These are phyloP conservation scores for Portunus trituberculatus DNA, from an alignment of 1,140 invertebrate species.

Conservation along the genomic window DNA sequence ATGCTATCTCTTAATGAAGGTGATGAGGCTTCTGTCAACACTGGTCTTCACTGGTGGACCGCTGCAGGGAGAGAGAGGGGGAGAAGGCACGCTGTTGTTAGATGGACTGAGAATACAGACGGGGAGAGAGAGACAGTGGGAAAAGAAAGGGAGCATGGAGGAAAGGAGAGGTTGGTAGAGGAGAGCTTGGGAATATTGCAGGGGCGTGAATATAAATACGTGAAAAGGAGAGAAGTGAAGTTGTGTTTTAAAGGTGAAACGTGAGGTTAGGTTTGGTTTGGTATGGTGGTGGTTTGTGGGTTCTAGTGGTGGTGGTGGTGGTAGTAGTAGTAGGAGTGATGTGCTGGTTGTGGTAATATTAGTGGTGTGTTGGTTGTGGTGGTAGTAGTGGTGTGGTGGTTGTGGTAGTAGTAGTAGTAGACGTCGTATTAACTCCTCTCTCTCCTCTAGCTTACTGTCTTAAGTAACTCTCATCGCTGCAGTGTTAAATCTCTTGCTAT, in stretches of 20 bases:
- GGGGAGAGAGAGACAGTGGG: too few relatives aligned
- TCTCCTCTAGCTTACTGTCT: too few relatives aligned
- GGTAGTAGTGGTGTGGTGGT: neutral
- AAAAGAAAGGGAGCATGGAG: neutral
- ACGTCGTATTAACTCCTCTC: too few relatives aligned
- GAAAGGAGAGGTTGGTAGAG: neutral
- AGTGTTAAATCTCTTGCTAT: too few relatives aligned
- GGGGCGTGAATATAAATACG: neutral
- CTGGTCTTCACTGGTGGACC: neutral
- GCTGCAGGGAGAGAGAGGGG: neutral
- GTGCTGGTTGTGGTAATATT: neutral
- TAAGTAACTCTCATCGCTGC: too few relatives aligned
- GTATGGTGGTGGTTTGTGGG: neutral
- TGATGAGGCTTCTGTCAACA: constrained; percentile 2
- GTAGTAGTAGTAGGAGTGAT: neutral
- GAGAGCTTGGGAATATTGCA: neutral
- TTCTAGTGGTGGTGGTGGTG: neutral
- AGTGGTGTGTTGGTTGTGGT: neutral
- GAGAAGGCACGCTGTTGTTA: too few relatives aligned
- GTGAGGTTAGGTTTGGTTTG: neutral
- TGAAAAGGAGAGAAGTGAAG: neutral
- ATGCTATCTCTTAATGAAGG: constrained; percentile 4
- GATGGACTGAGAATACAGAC: too few relatives aligned
- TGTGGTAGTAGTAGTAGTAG: neutral
- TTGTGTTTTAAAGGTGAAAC: neutral